A percentile compares a stretch with the other conserved stretches of the same genome.
phyloP scores from a whole-genome alignment of 2,797 vertebrate genomes.

The Ceryle rudis region DNA sequence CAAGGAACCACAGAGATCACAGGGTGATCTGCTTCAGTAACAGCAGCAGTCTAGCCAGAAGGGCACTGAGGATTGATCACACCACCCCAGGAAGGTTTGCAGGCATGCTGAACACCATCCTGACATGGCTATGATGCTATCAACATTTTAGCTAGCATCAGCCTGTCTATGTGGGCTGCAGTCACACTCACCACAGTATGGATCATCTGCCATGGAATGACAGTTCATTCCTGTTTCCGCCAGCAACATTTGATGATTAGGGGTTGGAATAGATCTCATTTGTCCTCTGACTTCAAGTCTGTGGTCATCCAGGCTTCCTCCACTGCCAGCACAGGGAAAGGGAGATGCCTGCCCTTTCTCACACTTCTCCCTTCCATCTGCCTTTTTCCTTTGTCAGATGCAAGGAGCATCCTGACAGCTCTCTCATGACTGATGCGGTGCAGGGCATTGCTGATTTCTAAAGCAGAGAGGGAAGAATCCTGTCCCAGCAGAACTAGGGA shows the following conservation, averaged over 20 bases:
- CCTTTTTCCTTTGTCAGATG: neutral
- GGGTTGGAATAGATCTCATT: neutral
- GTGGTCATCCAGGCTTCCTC: neutral
- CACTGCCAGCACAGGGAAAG: neutral
- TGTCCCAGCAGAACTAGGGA: neutral
- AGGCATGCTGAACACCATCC: neutral
- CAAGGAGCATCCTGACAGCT: neutral
- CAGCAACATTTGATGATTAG: neutral
- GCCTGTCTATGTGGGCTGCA: neutral
- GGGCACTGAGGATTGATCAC: accelerated
- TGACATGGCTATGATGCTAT: neutral
- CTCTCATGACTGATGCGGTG: neutral
- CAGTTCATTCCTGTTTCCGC: neutral
- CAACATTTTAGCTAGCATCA: neutral
- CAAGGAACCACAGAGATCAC: neutral
- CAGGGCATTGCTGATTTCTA: neutral
- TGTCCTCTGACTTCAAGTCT: accelerated
- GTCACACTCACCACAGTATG: neutral
- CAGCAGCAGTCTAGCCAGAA: neutral
- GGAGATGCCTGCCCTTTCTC: neutral
- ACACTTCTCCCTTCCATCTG: neutral
- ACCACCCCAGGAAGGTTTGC: neutral
- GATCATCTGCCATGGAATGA: neutral
- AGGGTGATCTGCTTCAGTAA: neutral
- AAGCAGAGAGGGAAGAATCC: neutral